Base-by-base conservation (phyloP, 2,113 vertebrate genomes). In the Tachuris rubrigastra region DNA sequence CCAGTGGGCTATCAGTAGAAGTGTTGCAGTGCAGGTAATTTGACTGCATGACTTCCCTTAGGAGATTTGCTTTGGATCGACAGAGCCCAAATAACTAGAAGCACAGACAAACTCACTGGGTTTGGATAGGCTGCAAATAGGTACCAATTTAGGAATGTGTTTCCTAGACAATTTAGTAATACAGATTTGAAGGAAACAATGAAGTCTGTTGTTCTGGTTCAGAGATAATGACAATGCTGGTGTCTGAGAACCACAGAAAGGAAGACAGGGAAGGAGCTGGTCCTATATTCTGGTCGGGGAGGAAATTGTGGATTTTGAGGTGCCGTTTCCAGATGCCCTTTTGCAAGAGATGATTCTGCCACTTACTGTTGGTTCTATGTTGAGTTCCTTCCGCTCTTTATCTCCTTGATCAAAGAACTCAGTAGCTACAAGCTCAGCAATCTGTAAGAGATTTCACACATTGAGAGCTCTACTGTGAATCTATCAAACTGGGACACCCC, bases 391-490 rank as follows among this genome's bases (percentile, higher is more conserved):
- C 78, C 99, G 98, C 96, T 99, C 99, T 93, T 99, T 99, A 96
- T 99, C 99, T 55, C 99, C 99, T 97, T 99, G 99, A 83, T 99
- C 99, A 66, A 99, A 99, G 97, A 99, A 99, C 97, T 99, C 99
- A 1, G 99, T 97, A 78, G 99, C 99, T 39, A 99, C 99, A 66
- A 99, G 99, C 96, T 99, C 99, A 22, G 99, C 99, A 92, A 99
- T 99, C 99, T 99, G 98, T 46, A 98, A 95, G 35, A 97, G 28
- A 94, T 49, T 58, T 62, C 63, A 83, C n/a, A 77, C 18, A 35
- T 2, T 87, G 53, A 72, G 31, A 78, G 8, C 69, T 77, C 41
- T 67, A 7, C 22, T 39, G 25, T 28, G 59, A 12, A 65, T 41
- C 4, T 65, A 46, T 19, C 7, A 4, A 24, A 56, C 15, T 58